Evolutionary conservation across 1,140 invertebrate species (phyloP), one percentile per base, ranked within the genome.

Genomic region (Ostrea denselamellosa): DNA sequence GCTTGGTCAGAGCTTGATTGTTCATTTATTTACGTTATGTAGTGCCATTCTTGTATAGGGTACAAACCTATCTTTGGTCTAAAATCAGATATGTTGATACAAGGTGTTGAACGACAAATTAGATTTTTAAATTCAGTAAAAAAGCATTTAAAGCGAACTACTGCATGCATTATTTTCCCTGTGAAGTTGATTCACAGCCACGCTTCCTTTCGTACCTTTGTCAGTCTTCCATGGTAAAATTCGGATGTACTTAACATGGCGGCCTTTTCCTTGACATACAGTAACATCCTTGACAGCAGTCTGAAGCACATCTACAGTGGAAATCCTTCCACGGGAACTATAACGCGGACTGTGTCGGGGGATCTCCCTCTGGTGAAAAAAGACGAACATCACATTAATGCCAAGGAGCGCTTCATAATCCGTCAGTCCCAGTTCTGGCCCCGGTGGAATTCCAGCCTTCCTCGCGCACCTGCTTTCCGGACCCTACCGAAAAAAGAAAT

Each of bases 401-500:
- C 82, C 19, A 10, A 22, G 22, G 82, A 83, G 44, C 17, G 53
- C 12, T 85, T 85, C 34, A 9, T 10, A 8, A 9, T 44, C 10
- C 51, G 28, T 17, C 44, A 71, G 14, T 53, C 58, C 0, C 22
- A 56, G 25, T 82, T 52, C 25, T 52, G 53, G 68, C 28, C 68
- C 9, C 8, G 52, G 65, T 84, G 52, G 44, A 53, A 65, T 8
- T 62, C 54, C 12, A 12, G 19, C 0, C 56, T 87, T 14, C 86
- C 81, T 62, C 28, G 81, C n/a, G 86, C 86, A 65, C 86, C 86
- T 19, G 82, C 86, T 25, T 87, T 65, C 81, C n/a, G 34, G n/a
- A 65, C 28, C 14, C 17, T 83, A 14, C 53, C 81, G 34, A 44
- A 52, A 10, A n/a, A 28, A 34, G 34, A 87, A n/a, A 10, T 87